Percentiles rank a stretch among this genome's conserved stretches.
Conservation (phyloP, 2,113 vertebrate species). For the Pao palembangensis region DNA sequence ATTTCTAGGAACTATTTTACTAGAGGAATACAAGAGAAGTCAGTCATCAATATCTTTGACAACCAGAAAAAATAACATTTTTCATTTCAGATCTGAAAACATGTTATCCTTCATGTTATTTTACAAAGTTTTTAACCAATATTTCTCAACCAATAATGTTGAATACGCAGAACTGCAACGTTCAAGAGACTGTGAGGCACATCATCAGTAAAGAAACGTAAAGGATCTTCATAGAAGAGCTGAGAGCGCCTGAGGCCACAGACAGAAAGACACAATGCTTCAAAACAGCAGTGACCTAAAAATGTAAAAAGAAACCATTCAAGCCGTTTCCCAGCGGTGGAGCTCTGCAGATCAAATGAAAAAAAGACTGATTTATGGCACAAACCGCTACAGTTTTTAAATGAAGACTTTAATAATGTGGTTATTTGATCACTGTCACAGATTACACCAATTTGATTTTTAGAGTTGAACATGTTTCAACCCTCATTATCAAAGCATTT, state of each 20-base stretch:
- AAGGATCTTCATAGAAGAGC: slow-evolving; percentile 22
- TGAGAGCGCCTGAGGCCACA: slow-evolving; percentile 19
- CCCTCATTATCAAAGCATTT: slow-evolving; percentile 18
- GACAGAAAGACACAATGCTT: slow-evolving; percentile 12
- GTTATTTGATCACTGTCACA: slow-evolving; percentile 17
- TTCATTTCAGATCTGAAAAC: slow-evolving; percentile 1
- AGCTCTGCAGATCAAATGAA: slow-evolving; percentile 15
- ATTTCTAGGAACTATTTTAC: slow-evolving; percentile 32
- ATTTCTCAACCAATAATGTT: neutral
- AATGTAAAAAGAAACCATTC: slow-evolving; percentile 2
- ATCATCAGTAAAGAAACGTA: slow-evolving; percentile 13
- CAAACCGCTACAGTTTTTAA: slow-evolving; percentile 15
- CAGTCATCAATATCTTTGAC: slow-evolving; percentile 18
- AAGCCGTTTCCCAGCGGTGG: neutral
- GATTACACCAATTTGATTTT: slow-evolving; percentile 12
- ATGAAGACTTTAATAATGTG: slow-evolving; percentile 18
- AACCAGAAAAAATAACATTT: neutral
- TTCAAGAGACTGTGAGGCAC: slow-evolving; percentile 11
- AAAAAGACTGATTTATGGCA: slow-evolving; percentile 10
- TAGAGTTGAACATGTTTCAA: slow-evolving; percentile 10
- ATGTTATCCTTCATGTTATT: neutral
- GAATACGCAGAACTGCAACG: neutral
- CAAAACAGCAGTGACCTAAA: slow-evolving; percentile 24
- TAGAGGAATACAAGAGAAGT: slow-evolving; percentile 33
- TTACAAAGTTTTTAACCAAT: neutral